phyloP scores from a whole-genome alignment of 2,797 vertebrate genomes.

The Philypnodon macrostomus region DNA sequence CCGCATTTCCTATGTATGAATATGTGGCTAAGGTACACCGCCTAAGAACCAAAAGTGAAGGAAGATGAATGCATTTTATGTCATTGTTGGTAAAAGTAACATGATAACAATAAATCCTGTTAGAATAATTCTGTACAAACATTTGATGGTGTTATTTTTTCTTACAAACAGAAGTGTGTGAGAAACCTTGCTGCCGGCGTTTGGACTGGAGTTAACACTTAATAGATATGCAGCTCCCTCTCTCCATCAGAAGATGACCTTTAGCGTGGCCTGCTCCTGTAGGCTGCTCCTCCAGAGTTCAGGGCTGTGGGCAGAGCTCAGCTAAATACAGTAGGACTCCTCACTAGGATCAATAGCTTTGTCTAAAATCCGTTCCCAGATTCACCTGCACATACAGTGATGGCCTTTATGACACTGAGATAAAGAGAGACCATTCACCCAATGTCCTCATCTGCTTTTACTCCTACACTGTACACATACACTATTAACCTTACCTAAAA shows the following conservation, averaged over 20 bases:
- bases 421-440: constrained; percentile 66
- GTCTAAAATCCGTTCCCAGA: constrained; percentile 62
- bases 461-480: constrained; percentile 6
- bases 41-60: not conserved
- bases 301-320: constrained; percentile 53
- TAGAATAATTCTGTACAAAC: no score
- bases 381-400: constrained; percentile 65
- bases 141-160: no score
- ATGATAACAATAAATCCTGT: no score
- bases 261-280: constrained; percentile 51
- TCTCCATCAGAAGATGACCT: constrained; percentile 62
- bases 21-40: no score
- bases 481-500: no score
- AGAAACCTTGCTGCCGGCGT: constrained; percentile 11
- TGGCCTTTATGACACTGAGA: constrained; percentile 72
- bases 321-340: constrained; percentile 64
- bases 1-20: no score
- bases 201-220: constrained; percentile 27
- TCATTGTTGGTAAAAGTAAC: no score
- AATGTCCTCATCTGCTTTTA: constrained; percentile 13
- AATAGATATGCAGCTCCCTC: constrained; percentile 43
- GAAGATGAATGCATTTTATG: no score
- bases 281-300: constrained; percentile 61
- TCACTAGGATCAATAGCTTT: constrained; percentile 67
- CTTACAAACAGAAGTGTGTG: constrained; percentile 21